Evolutionary conservation across 2,113 vertebrate genomes (phyloP).

Genomic region (Plecotus auritus): DNA sequence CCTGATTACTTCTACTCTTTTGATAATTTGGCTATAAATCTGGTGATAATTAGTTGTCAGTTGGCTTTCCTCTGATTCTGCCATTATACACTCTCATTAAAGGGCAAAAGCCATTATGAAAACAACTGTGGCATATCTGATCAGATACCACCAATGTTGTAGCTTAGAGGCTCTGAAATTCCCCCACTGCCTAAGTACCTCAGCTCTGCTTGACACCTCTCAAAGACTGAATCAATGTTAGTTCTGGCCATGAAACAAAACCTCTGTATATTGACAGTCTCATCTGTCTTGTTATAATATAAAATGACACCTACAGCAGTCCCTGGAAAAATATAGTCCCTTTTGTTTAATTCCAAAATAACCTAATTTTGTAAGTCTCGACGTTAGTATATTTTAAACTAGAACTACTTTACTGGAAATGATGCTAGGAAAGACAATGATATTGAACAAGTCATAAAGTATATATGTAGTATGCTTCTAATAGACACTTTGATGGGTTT

Average conservation of each 20-base stretch:
- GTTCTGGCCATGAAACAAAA: conserved; percentile 26
- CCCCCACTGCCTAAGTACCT: neutral
- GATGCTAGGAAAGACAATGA: neutral
- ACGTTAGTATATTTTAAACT: conserved; percentile 23
- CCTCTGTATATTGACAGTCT: neutral
- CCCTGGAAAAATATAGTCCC: neutral
- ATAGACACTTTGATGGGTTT: neutral
- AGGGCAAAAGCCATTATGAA: neutral
- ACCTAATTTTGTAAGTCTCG: conserved; percentile 16
- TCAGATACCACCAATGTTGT: neutral
- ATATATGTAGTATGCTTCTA: conserved; percentile 47
- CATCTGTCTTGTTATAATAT: conserved; percentile 5
- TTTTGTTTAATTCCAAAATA: conserved; percentile 34
- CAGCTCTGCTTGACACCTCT: conserved; percentile 9
- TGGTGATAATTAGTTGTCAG: neutral
- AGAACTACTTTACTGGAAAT: neutral
- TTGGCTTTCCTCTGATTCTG: neutral
- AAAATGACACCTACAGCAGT: conserved; percentile 12
- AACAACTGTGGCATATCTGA: neutral
- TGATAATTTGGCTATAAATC: neutral
- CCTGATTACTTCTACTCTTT: neutral
- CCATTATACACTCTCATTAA: neutral
- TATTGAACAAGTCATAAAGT: conserved; percentile 27
- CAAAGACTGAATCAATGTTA: neutral
- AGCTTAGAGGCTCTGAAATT: neutral